A percentile compares a stretch with the other conserved stretches of the same genome.
These are phyloP conservation scores for Sebastes jordani DNA, from an alignment of 2,797 vertebrate genomes.

Conservation along the genomic window DNA sequence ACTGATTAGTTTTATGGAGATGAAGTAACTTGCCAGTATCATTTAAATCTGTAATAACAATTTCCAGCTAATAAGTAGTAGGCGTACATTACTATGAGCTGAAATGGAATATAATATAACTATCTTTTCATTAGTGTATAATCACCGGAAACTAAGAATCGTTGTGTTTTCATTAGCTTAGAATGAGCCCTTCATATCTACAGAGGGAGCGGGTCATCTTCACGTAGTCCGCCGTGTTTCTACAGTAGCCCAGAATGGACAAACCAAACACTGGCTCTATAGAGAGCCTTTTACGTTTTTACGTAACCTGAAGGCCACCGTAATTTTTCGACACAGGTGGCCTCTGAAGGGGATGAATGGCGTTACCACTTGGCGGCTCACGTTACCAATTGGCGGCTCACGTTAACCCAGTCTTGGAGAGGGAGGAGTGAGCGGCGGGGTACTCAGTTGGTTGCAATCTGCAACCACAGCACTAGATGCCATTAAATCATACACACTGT, in stretches of 20 bases:
- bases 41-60: neutral
- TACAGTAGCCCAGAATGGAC: neutral
- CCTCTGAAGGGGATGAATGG: accelerated
- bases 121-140: too few species aligned
- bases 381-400: too few species aligned
- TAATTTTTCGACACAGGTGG: too few species aligned
- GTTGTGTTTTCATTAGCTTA: too few species aligned
- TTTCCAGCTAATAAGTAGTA: neutral
- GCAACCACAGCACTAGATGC: neutral
- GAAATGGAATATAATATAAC: neutral
- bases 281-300: neutral
- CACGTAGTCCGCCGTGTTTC: neutral
- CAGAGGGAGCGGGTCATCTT: too few species aligned
- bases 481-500: accelerated
- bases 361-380: accelerated
- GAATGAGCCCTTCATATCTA: too few species aligned
- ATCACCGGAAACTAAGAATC: too few species aligned
- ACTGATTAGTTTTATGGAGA: neutral
- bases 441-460: neutral
- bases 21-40: neutral
- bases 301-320: too few species aligned
- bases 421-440: neutral
- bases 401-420: neutral
- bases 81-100: neutral
- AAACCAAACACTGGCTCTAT: neutral